Evolutionary conservation across 2,797 vertebrate species (phyloP).

Genomic region (Basileuterus tristriatus): DNA sequence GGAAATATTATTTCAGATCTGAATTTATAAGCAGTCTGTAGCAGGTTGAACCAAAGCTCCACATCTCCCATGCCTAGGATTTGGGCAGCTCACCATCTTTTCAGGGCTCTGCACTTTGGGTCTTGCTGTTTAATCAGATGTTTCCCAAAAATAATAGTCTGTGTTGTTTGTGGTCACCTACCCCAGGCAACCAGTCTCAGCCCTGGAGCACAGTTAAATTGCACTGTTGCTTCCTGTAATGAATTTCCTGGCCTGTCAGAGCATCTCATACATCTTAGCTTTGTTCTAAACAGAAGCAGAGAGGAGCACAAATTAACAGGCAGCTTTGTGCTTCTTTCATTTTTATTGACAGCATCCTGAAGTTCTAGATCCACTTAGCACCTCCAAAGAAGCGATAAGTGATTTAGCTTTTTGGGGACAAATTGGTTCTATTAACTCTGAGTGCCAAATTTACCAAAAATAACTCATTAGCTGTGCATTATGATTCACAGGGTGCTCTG

Average conservation of each 20-base stretch:
- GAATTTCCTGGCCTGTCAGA: not conserved
- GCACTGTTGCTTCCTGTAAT: not conserved
- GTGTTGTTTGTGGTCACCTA: not conserved
- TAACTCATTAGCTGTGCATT: constrained; percentile 76
- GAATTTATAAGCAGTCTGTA: constrained; percentile 4
- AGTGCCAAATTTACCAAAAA: constrained; percentile 76
- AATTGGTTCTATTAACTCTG: constrained; percentile 72
- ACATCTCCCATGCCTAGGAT: not conserved
- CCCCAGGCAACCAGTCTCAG: not conserved
- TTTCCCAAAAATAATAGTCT: not conserved
- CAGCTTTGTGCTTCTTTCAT: constrained; percentile 52
- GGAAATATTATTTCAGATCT: constrained; percentile 18
- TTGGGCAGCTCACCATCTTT: not conserved
- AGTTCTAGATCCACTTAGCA: constrained; percentile 79
- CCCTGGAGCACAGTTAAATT: constrained; percentile 17
- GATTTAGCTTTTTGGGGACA: constrained; percentile 76
- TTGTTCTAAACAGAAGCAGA: constrained; percentile 27
- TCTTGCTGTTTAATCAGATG: not conserved
- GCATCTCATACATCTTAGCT: not conserved
- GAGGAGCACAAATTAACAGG: constrained; percentile 19
- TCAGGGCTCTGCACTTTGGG: not conserved
- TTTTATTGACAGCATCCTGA: constrained; percentile 68
- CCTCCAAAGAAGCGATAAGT: constrained; percentile 75
- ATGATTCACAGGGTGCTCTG: constrained; percentile 71
- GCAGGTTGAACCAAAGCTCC: not conserved